These are phyloP conservation scores for Himantopus leucocephalus DNA, from an alignment of 2,113 vertebrate genomes.

Conservation along the genomic window DNA sequence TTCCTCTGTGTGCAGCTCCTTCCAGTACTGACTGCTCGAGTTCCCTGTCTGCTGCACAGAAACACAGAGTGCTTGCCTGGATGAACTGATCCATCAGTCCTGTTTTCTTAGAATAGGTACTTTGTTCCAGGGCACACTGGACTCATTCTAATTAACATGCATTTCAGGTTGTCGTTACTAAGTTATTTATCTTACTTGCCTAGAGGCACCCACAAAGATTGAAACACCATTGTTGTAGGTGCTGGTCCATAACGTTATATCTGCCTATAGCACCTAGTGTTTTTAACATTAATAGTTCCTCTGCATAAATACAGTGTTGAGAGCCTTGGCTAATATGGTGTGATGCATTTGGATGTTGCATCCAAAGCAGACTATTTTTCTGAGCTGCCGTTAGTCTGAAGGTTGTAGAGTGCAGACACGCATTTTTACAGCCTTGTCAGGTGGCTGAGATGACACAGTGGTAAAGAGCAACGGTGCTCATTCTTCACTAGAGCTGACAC, in stretches of 20 bases:
- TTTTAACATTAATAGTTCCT: neutral
- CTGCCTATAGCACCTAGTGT: neutral
- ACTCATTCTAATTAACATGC: neutral
- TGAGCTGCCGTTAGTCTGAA: neutral
- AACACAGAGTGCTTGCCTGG: neutral
- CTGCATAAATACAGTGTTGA: neutral
- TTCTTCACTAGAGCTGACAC: neutral
- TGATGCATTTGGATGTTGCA: neutral
- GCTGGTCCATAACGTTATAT: neutral
- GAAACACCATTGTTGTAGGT: neutral
- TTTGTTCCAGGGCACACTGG: neutral
- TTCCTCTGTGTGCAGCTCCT: neutral
- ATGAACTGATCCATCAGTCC: neutral
- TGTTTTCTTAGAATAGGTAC: neutral
- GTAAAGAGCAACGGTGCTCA: neutral
- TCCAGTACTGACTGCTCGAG: neutral
- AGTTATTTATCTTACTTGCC: neutral
- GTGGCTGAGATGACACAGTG: neutral
- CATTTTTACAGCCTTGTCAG: neutral
- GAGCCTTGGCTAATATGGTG: fast-evolving
- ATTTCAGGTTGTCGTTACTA: neutral
- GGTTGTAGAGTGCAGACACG: neutral
- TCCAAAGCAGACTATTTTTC: neutral
- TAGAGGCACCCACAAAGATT: neutral
- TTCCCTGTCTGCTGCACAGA: neutral